Conservation (phyloP, 2,888 invertebrate species). For the Platycnemis pennipes region DNA sequence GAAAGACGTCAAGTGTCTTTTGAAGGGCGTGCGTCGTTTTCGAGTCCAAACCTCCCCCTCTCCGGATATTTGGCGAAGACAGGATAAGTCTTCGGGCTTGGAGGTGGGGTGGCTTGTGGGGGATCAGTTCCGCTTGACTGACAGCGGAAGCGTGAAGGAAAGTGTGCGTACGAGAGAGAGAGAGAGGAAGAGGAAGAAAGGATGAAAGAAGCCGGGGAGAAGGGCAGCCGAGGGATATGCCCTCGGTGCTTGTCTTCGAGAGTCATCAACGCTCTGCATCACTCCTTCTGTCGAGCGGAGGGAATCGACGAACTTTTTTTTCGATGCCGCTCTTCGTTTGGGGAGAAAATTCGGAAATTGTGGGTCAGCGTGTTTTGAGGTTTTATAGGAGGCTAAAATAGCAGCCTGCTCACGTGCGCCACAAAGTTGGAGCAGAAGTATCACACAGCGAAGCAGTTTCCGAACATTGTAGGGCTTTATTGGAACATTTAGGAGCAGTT, state of each 20-base stretch:
- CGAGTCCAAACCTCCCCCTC: neutral
- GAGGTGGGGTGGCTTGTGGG: neutral
- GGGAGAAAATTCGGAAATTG: neutral
- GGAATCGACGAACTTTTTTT: neutral
- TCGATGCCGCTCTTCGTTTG: neutral
- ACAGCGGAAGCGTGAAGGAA: neutral
- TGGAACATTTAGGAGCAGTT: too few relatives aligned
- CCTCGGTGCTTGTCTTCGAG: neutral
- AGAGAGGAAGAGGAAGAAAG: neutral
- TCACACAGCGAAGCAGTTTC: too few relatives aligned
- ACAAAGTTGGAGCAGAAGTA: too few relatives aligned
- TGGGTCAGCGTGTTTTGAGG: too few relatives aligned
- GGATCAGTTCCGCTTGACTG: neutral
- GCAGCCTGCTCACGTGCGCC: too few relatives aligned
- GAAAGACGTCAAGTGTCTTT: slow-evolving; percentile 23
- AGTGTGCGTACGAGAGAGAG: neutral
- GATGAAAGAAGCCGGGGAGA: neutral
- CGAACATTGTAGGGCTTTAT: too few relatives aligned
- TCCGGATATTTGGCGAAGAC: neutral
- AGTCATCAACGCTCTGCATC: neutral
- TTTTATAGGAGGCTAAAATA: too few relatives aligned
- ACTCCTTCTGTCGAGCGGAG: neutral
- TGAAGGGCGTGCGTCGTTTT: neutral
- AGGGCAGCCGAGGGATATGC: neutral
- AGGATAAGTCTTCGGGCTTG: neutral